Evolutionary conservation across 2,113 vertebrate species (phyloP).

Genomic region (Thinocorus orbignyianus): DNA sequence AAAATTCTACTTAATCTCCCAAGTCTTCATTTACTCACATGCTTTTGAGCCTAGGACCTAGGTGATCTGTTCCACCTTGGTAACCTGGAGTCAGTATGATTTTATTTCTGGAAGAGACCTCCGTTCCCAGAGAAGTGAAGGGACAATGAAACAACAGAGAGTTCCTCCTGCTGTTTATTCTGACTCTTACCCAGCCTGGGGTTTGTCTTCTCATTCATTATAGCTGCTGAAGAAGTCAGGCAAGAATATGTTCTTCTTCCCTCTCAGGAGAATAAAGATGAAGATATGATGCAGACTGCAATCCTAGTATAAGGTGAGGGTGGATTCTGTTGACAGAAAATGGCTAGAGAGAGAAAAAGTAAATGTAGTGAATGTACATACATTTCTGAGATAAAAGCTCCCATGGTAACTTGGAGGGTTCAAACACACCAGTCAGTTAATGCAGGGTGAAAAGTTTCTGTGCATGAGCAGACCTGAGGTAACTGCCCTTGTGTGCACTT

Average conservation of each 20-base stretch:
- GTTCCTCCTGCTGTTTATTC: background rate
- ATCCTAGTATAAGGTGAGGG: background rate
- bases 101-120: background rate
- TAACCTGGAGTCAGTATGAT: background rate
- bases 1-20: rapidly evolving
- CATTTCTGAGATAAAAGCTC: background rate
- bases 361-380: background rate
- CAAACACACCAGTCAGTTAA: background rate
- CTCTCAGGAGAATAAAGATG: background rate
- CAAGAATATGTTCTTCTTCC: background rate
- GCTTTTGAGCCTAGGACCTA: background rate
- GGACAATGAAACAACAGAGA: background rate
- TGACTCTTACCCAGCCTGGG: background rate
- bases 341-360: background rate
- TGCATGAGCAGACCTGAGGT: background rate
- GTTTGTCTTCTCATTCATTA: background rate
- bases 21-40: background rate
- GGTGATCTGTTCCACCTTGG: background rate
- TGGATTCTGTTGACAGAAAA: background rate
- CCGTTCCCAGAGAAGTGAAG: background rate
- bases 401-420: background rate
- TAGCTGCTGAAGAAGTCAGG: background rate
- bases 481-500: background rate
- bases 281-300: background rate
- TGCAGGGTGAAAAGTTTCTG: background rate